Base-by-base conservation (phyloP, 2,888 invertebrate species). In the Silvanus unidentatus region DNA sequence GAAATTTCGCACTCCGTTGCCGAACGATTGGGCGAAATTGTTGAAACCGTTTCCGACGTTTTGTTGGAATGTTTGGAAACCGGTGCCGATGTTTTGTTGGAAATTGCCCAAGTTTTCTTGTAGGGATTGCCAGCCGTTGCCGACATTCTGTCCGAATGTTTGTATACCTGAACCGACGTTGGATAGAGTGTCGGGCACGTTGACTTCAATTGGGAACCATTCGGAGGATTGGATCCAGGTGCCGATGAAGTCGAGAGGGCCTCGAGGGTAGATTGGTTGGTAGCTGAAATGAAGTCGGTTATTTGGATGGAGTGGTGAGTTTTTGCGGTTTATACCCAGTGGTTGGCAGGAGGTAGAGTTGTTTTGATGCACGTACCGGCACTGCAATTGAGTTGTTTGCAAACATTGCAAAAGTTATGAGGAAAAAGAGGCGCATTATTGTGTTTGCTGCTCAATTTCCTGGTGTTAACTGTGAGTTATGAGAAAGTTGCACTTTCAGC, bases 171-270 rank as follows among this genome's bases (percentile, higher is more conserved):
- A 52, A 3, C 59, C 59, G 16, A 68, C 58, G 8, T 57, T 55
- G 10, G 70, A 64, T 41, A 81, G 69, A 0, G 76, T 69, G 53
- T 82, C 80, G 2, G 82, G 81, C 0, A 82, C 77, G 59, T 82
- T 82, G 1, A 83, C 66, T 66, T 82, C 79, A 42, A 82, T 69
- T 0, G 82, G 82, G 13, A 82, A 66, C 60, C 77, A 79, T 0
- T 77, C 76, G 15, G 78, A 74, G 3, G 68, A 64, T 11, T 75
- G 73, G 45, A 81, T 78, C 39, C 78, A 65, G 28, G 70, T 71
- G 2, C 77, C 66, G 14, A 68, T 61, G 42, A 65, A 59, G 30
- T 62, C 61, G n/a, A 62, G 51, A 12, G 61, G 61, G 4, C 63
- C 60, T 47, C 57, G 45, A 22, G 40, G 36, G 9, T 44, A 35